These are phyloP conservation scores for Sebastolobus alascanus DNA, from an alignment of 2,797 vertebrate species.

Conservation along the genomic window DNA sequence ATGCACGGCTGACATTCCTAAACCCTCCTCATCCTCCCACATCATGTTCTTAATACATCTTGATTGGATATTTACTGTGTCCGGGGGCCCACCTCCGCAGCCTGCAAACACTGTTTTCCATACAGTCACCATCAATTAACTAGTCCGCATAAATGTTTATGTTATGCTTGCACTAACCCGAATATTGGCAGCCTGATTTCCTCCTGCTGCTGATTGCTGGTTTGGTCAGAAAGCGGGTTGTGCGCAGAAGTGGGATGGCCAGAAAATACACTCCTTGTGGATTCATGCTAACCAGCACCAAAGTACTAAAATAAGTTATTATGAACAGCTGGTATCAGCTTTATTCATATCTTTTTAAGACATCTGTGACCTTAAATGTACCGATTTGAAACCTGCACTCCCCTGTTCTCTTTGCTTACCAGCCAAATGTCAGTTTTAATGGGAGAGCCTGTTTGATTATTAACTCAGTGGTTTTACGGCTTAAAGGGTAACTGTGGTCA, in stretches of 20 bases:
- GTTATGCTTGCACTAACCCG: conserved; percentile 47
- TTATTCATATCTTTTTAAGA: conserved; percentile 3
- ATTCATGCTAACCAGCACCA: conserved; percentile 24
- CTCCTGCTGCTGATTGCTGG: conserved; percentile 54
- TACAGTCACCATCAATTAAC: conserved; percentile 59
- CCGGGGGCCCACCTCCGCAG: conserved; percentile 13
- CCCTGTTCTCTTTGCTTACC: conserved; percentile 4
- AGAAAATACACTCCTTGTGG: conserved; percentile 44
- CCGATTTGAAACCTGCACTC: neutral
- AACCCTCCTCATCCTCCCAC: conserved; percentile 32
- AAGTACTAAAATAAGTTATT: conserved; percentile 23
- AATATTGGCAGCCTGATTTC: conserved; percentile 52
- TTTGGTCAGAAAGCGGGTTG: conserved; percentile 50
- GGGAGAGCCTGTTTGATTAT: conserved; percentile 33
- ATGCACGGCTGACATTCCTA: conserved; percentile 38
- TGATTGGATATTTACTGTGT: conserved; percentile 42
- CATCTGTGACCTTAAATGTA: neutral
- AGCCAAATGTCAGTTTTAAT: conserved; percentile 36
- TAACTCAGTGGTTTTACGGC: conserved; percentile 56
- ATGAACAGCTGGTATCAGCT: neutral
- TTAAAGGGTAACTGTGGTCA: conserved; percentile 62
- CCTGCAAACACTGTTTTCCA: conserved; percentile 24
- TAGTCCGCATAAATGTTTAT: conserved; percentile 55
- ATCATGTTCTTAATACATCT: conserved; percentile 39
- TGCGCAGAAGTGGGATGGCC: conserved; percentile 20